Evolutionary conservation across 1,140 invertebrate species (phyloP).

Genomic region (Drosophila albomicans): DNA sequence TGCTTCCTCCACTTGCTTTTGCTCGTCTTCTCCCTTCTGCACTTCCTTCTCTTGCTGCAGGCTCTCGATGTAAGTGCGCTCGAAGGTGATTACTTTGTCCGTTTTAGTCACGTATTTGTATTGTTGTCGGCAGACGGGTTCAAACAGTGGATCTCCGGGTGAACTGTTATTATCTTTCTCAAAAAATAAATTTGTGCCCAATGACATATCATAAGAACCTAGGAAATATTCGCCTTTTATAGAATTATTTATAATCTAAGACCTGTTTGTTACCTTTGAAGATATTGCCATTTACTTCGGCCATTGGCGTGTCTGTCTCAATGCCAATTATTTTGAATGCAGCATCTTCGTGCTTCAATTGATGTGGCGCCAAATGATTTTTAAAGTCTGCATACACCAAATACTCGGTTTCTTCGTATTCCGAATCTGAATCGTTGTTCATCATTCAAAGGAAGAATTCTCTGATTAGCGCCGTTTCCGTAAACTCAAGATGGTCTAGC

Average conservation of each 20-base stretch:
- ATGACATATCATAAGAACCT: constrained; percentile 86
- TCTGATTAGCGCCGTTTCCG: neutral
- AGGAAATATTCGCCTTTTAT: neutral
- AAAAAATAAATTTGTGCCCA: constrained; percentile 86
- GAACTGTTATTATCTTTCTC: constrained; percentile 83
- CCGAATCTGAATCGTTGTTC: constrained; percentile 75
- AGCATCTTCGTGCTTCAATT: constrained; percentile 66
- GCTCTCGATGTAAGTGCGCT: constrained; percentile 85
- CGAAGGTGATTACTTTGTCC: constrained; percentile 86
- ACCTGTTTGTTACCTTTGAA: constrained; percentile 63
- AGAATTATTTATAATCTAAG: neutral
- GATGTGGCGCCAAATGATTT: constrained; percentile 68
- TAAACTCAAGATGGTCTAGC: neutral
- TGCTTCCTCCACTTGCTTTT: neutral
- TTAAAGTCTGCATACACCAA: constrained; percentile 81
- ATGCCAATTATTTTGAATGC: constrained; percentile 85
- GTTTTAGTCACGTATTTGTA: constrained; percentile 86
- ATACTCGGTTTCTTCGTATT: constrained; percentile 78
- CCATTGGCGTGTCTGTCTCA: constrained; percentile 86
- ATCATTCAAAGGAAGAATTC: constrained; percentile 24
- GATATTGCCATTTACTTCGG: constrained; percentile 86
- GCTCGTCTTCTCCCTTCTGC: constrained; percentile 25
- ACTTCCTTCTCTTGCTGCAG: constrained; percentile 35
- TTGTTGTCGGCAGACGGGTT: constrained; percentile 80
- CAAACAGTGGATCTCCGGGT: constrained; percentile 85